Conservation (phyloP, 1,140 invertebrate species). For the Campodea augens region DNA sequence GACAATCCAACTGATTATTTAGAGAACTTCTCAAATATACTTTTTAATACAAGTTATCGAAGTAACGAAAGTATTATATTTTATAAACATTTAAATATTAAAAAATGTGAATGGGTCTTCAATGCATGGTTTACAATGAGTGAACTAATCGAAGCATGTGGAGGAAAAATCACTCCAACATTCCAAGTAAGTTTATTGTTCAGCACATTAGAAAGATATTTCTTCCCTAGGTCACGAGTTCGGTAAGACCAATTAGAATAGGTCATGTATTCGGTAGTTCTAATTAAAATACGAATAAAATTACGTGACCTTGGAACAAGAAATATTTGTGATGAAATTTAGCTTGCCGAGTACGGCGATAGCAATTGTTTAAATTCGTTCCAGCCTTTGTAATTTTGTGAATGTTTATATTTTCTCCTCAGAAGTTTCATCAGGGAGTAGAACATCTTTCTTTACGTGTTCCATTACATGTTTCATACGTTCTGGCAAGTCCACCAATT, state of each 20-base stretch:
- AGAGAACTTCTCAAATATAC: constrained; percentile 16
- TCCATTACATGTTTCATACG: constrained; percentile 28
- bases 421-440: constrained; percentile 14
- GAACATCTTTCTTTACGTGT: constrained; percentile 26
- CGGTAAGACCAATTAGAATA: too few species aligned
- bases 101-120: constrained; percentile 28
- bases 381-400: too few species aligned
- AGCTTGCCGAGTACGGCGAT: too few species aligned
- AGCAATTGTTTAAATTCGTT: too few species aligned
- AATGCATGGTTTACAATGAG: constrained; percentile 29
- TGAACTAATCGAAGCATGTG: constrained; percentile 28
- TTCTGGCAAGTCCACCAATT: constrained; percentile 23
- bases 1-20: constrained; percentile 1
- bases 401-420: too few species aligned
- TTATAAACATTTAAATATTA: constrained; percentile 27
- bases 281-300: too few species aligned
- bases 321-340: too few species aligned
- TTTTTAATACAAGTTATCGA: constrained; percentile 20
- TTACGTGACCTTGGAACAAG: too few species aligned
- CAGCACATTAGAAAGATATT: too few species aligned
- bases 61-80: constrained; percentile 21
- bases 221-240: too few species aligned
- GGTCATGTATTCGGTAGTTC: too few species aligned
- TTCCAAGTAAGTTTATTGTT: constrained; percentile 22
- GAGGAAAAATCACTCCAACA: constrained; percentile 25